Percentiles rank a stretch among this genome's conserved stretches.
These are phyloP conservation scores for Ennomos erosarius DNA, from an alignment of 2,888 invertebrate genomes.

Conservation along the genomic window DNA sequence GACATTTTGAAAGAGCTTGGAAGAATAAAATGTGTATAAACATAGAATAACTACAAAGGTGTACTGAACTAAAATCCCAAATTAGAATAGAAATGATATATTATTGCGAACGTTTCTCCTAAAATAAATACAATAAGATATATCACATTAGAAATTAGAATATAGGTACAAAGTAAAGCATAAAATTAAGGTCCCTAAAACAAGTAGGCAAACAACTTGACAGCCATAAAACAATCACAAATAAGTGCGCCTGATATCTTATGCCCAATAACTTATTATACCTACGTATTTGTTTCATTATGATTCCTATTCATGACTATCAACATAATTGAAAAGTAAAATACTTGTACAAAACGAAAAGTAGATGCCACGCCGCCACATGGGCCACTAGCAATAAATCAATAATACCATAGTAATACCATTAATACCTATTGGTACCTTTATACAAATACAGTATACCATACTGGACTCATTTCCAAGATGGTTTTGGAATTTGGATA, in stretches of 20 bases:
- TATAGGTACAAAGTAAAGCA: slow-evolving; percentile 36
- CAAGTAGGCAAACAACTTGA: slow-evolving; percentile 45
- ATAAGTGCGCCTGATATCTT: slow-evolving; percentile 44
- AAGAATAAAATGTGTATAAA: background rate
- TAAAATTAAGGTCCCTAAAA: slow-evolving; percentile 24
- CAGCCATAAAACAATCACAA: slow-evolving; percentile 58
- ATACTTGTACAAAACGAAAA: too few relatives aligned
- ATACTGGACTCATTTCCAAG: too few relatives aligned
- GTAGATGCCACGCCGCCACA: too few relatives aligned
- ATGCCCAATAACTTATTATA: slow-evolving; percentile 33
- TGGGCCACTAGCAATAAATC: too few relatives aligned
- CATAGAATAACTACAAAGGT: too few relatives aligned
- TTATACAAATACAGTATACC: too few relatives aligned
- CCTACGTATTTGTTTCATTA: slow-evolving; percentile 1
- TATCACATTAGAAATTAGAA: slow-evolving; percentile 33
- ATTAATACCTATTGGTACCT: too few relatives aligned
- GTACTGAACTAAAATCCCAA: slow-evolving; percentile 2
- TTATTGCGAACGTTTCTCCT: slow-evolving; percentile 39
- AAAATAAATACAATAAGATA: slow-evolving; percentile 42
- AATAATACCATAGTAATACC: too few relatives aligned
- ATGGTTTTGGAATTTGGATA: too few relatives aligned
- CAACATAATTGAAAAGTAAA: too few relatives aligned
- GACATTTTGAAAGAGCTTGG: slow-evolving; percentile 1
- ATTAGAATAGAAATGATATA: slow-evolving; percentile 32
- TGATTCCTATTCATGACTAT: background rate